phyloP scores from a whole-genome alignment of 2,888 invertebrate species.

The Drosophila rellima region DNA sequence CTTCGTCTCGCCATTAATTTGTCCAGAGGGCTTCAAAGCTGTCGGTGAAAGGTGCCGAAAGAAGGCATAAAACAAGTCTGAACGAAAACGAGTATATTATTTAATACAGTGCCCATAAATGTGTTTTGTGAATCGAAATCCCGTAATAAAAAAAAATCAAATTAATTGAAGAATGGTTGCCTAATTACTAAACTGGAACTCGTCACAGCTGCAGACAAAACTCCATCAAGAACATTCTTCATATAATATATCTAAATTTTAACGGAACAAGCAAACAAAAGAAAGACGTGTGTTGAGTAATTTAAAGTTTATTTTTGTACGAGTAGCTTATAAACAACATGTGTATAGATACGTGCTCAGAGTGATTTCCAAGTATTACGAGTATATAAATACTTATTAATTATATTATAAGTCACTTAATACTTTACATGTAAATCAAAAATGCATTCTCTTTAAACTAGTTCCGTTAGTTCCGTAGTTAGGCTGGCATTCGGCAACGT shows the following conservation, averaged over 20 bases:
- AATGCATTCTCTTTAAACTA: conserved; percentile 9
- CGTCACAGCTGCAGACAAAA: not conserved
- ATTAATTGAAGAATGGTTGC: not conserved
- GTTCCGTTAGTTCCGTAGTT: conserved; percentile 2
- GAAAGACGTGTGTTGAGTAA: conserved; percentile 1
- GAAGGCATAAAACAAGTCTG: conserved; percentile 28
- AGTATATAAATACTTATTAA: not conserved
- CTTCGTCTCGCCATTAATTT: conserved; percentile 29
- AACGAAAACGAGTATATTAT: not conserved
- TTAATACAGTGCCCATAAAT: not conserved
- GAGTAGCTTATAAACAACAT: conserved; percentile 22
- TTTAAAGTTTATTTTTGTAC: conserved; percentile 17
- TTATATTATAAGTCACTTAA: not conserved
- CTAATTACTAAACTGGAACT: conserved; percentile 9
- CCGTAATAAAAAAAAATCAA: conserved; percentile 2
- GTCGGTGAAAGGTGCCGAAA: conserved; percentile 39
- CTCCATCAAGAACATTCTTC: not conserved
- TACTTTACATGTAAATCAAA: conserved; percentile 9
- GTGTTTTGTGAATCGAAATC: not conserved
- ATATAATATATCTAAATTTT: not conserved
- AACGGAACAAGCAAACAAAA: not conserved
- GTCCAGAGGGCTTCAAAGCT: conserved; percentile 40
- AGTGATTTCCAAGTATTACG: not conserved
- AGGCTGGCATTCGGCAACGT: conserved; percentile 59
- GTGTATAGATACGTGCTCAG: conserved; percentile 19